Conservation (phyloP, 2,113 vertebrate species). For the Mastomys coucha region DNA sequence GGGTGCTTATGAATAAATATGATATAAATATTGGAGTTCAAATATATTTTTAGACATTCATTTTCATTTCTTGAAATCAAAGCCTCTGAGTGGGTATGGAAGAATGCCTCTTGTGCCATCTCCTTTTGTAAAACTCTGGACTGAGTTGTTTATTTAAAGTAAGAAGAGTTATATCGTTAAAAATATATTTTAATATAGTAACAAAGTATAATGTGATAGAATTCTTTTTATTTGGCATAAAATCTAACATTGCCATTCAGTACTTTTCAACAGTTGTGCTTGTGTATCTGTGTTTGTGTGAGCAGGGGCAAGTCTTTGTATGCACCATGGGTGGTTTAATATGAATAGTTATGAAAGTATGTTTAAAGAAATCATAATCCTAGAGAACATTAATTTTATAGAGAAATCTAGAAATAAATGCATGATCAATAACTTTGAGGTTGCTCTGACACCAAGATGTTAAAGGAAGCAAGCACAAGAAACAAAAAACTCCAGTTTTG, state of each 20-base stretch:
- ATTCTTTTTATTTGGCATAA: neutral
- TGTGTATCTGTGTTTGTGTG: neutral
- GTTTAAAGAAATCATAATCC: neutral
- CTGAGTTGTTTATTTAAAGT: neutral
- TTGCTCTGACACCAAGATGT: neutral
- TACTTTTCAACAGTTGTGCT: neutral
- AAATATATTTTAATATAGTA: neutral
- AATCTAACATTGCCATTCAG: neutral
- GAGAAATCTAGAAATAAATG: neutral
- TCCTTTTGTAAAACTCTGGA: neutral
- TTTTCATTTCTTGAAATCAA: neutral
- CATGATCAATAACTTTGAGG: neutral
- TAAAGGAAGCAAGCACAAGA: neutral
- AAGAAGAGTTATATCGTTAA: neutral
- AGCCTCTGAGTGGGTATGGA: neutral
- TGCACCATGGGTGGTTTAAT: accelerated
- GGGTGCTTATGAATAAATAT: neutral
- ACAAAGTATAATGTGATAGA: neutral
- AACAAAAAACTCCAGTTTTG: neutral
- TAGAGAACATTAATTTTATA: neutral
- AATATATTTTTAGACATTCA: neutral
- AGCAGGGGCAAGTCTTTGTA: neutral
- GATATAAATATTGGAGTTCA: neutral
- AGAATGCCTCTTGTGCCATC: neutral
- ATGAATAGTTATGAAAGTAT: neutral